Evolutionary conservation across 2,888 invertebrate species (phyloP).

Genomic region (Drosophila nr. perissopoda): DNA sequence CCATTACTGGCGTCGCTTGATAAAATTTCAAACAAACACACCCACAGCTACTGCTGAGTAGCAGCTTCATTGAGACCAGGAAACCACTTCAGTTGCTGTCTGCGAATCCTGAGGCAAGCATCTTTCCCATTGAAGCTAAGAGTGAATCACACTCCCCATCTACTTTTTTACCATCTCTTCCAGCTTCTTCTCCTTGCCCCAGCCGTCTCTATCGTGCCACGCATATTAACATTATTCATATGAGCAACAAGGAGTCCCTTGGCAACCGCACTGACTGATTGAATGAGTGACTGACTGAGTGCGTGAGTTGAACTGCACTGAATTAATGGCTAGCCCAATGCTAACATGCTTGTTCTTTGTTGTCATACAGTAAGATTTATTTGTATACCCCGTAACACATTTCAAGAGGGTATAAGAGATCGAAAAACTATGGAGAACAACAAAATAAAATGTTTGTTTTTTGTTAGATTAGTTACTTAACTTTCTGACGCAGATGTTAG

Average conservation of each 20-base stretch:
- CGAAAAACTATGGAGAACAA: background rate
- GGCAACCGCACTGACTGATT: constrained; percentile 70
- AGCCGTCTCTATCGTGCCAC: constrained; percentile 35
- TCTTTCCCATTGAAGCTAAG: constrained; percentile 23
- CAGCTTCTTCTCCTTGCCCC: background rate
- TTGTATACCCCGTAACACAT: constrained; percentile 2
- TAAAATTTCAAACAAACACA: constrained; percentile 73
- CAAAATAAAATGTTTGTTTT: background rate
- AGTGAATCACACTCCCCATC: background rate
- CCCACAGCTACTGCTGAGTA: constrained; percentile 34
- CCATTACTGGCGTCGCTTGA: constrained; percentile 78
- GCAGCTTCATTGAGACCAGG: constrained; percentile 53
- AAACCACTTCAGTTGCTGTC: constrained; percentile 80
- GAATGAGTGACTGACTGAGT: constrained; percentile 26
- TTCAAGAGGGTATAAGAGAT: background rate
- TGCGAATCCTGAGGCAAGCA: constrained; percentile 40
- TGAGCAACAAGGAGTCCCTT: constrained; percentile 62
- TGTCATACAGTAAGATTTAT: constrained; percentile 8
- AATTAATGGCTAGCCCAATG: constrained; percentile 5
- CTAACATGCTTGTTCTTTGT: constrained; percentile 8
- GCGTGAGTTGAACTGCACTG: constrained; percentile 13
- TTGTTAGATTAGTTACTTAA: background rate
- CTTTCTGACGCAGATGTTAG: background rate
- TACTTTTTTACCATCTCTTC: background rate
- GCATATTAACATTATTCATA: constrained; percentile 77